These are phyloP conservation scores for Nymphalis urticae DNA, from an alignment of 2,888 invertebrate genomes.

Conservation along the genomic window DNA sequence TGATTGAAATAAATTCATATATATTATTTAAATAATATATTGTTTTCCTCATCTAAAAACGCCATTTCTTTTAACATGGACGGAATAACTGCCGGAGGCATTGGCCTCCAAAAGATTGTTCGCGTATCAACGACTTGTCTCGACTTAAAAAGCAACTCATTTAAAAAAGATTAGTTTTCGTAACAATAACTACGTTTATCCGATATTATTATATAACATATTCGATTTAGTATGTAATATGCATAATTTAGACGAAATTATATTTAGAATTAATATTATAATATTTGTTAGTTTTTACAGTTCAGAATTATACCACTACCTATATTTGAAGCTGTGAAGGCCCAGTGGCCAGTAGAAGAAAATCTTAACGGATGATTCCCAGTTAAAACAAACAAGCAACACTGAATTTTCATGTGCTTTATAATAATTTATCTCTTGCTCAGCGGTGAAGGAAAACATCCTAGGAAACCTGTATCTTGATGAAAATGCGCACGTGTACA, in stretches of 20 bases:
- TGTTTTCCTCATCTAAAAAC: not conserved
- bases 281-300: not conserved
- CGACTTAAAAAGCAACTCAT: conserved; percentile 43
- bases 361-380: too few species aligned
- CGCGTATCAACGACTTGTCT: conserved; percentile 58
- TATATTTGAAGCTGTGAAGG: too few species aligned
- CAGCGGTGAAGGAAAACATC: too few species aligned
- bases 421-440: too few species aligned
- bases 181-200: conserved; percentile 40
- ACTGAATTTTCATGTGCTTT: too few species aligned
- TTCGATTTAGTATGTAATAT: conserved; percentile 6
- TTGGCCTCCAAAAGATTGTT: conserved; percentile 50
- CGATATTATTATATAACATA: not conserved
- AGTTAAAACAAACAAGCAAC: too few species aligned
- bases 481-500: too few species aligned
- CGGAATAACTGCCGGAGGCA: conserved; percentile 51
- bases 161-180: conserved; percentile 47
- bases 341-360: too few species aligned
- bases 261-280: too few species aligned
- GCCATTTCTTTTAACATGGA: conserved; percentile 40
- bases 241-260: not conserved
- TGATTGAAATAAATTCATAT: too few species aligned
- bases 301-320: too few species aligned
- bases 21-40: not conserved
- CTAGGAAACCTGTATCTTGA: too few species aligned